Evolutionary conservation across 2,113 vertebrate genomes (phyloP).

Genomic region (Cebidichthys violaceus): DNA sequence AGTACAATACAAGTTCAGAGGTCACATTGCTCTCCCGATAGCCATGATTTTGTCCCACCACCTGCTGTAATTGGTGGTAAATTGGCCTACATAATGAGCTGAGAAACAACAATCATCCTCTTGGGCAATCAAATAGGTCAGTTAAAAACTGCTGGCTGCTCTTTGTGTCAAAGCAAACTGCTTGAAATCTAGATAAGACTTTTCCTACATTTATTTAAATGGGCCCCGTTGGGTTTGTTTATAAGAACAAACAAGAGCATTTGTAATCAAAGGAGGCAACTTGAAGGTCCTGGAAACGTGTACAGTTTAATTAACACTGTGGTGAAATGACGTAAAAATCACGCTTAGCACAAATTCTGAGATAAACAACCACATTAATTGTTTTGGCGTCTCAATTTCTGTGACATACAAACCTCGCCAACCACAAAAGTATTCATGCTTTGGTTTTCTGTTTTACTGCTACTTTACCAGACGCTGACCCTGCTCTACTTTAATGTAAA

Average conservation of each 20-base stretch:
- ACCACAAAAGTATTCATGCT: slow-evolving; percentile 18
- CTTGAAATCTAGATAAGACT: slow-evolving; percentile 9
- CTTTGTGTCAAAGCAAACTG: background rate
- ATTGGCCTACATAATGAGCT: slow-evolving; percentile 11
- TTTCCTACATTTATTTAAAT: slow-evolving; percentile 14
- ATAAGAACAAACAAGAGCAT: slow-evolving; percentile 27
- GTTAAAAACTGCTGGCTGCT: background rate
- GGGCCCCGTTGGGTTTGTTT: slow-evolving; percentile 40
- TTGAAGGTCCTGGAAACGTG: slow-evolving; percentile 31
- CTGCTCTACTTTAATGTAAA: slow-evolving; percentile 55
- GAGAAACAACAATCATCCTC: slow-evolving; percentile 32
- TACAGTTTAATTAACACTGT: slow-evolving; percentile 10
- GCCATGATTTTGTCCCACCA: background rate
- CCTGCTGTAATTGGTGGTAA: slow-evolving; percentile 30
- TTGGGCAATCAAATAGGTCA: slow-evolving; percentile 24
- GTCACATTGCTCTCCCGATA: background rate
- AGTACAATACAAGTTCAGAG: background rate
- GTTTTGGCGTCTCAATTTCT: background rate
- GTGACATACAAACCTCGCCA: background rate
- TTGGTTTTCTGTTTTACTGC: slow-evolving; percentile 26
- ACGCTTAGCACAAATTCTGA: background rate
- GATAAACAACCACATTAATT: slow-evolving; percentile 3
- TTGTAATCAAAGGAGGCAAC: background rate
- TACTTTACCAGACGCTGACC: slow-evolving; percentile 50
- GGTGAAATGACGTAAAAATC: slow-evolving; percentile 27